These are phyloP conservation scores for Lithophane ornitopus DNA, from an alignment of 2,888 invertebrate species.

Conservation along the genomic window DNA sequence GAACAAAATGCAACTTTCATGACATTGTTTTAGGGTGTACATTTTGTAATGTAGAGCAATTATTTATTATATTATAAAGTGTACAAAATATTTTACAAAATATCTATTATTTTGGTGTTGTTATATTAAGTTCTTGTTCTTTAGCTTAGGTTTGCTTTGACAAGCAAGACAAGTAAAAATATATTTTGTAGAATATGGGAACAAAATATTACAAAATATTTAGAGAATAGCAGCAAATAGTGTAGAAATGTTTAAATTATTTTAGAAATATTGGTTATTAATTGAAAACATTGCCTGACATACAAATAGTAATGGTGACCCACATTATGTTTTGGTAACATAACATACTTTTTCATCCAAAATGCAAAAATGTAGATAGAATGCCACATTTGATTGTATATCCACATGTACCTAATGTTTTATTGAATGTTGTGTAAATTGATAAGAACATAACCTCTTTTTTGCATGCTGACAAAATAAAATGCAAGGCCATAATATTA, in stretches of 20 bases:
- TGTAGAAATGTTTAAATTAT: background rate
- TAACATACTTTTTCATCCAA: conserved; percentile 28
- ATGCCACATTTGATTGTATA: conserved; percentile 32
- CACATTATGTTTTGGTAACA: conserved; percentile 53
- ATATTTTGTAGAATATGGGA: background rate
- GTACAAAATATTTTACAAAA: conserved; percentile 2
- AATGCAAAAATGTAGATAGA: conserved; percentile 29
- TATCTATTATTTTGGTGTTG: conserved; percentile 19
- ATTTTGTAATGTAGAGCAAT: conserved; percentile 43
- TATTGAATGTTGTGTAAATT: conserved; percentile 56
- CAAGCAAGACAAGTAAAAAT: conserved; percentile 17
- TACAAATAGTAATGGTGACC: conserved; percentile 54
- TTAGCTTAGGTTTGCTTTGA: conserved; percentile 18
- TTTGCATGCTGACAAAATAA: conserved; percentile 66
- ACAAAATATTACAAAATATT: conserved; percentile 9
- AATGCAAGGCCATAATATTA: conserved; percentile 58
- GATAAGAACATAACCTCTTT: conserved; percentile 73
- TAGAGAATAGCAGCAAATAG: background rate
- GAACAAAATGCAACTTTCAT: conserved; percentile 56
- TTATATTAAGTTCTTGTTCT: conserved; percentile 34
- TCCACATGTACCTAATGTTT: conserved; percentile 52
- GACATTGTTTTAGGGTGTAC: conserved; percentile 53
- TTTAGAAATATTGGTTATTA: conserved; percentile 23
- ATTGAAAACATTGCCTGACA: conserved; percentile 46
- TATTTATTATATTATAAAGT: conserved; percentile 6